Conservation (phyloP, 2,797 vertebrate genomes). For the Thamnophis elegans region DNA sequence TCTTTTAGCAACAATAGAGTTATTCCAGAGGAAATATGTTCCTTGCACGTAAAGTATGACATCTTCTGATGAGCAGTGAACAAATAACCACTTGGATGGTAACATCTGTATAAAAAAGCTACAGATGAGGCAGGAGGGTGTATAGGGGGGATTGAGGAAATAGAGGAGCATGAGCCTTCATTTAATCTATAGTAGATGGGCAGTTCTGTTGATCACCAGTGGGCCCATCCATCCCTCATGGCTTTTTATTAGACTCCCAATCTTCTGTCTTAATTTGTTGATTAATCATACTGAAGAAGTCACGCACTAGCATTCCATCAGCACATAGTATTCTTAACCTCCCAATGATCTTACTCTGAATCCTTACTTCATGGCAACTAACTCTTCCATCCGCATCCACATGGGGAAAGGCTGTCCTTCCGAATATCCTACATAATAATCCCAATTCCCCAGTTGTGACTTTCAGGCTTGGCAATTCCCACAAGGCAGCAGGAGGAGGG, state of each 20-base stretch:
- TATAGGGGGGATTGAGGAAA: conserved; percentile 43
- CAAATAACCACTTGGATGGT: conserved; percentile 32
- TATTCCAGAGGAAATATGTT: conserved; percentile 28
- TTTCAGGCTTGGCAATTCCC: neutral
- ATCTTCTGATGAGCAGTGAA: conserved; percentile 17
- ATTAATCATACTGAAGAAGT: neutral
- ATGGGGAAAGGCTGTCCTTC: neutral
- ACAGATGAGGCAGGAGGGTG: conserved; percentile 25
- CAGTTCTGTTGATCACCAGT: neutral
- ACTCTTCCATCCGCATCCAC: neutral
- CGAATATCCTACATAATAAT: neutral
- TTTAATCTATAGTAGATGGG: neutral
- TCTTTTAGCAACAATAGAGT: conserved; percentile 41
- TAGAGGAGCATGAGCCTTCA: neutral
- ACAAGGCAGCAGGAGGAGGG: neutral
- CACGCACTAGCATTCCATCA: neutral
- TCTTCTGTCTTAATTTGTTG: neutral
- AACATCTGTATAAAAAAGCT: conserved; percentile 13
- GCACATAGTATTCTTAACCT: neutral
- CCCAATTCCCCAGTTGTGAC: neutral
- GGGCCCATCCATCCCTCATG: neutral
- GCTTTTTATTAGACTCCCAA: neutral
- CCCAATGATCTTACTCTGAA: neutral
- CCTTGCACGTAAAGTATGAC: conserved; percentile 29
- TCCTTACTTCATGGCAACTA: neutral